Conservation (phyloP, 2,888 invertebrate species). For the Drosophila histrio region DNA sequence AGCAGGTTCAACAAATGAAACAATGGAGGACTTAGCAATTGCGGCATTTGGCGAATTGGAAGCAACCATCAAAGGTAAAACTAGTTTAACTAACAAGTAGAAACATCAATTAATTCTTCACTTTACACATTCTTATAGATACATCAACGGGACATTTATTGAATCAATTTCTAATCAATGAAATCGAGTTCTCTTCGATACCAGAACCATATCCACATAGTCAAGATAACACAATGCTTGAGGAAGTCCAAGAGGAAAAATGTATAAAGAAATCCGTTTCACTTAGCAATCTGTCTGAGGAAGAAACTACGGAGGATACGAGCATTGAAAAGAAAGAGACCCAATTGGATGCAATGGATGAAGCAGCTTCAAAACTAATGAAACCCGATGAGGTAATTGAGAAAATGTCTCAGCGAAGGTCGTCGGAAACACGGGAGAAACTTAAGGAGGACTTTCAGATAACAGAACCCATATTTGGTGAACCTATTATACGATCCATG, state of each 20-base stretch:
- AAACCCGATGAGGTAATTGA: slow-evolving; percentile 74
- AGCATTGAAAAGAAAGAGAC: neutral
- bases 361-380: slow-evolving; percentile 66
- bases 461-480: slow-evolving; percentile 60
- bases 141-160: slow-evolving; percentile 7
- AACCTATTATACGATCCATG: slow-evolving; percentile 66
- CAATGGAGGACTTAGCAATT: slow-evolving; percentile 18
- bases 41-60: neutral
- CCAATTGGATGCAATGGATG: slow-evolving; percentile 34
- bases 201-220: neutral
- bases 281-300: neutral
- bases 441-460: slow-evolving; percentile 7
- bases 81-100: no score
- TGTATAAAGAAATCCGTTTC: slow-evolving; percentile 60
- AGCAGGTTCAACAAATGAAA: slow-evolving; percentile 51
- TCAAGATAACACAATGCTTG: slow-evolving; percentile 3
- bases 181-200: slow-evolving; percentile 33
- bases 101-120: neutral
- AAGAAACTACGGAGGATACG: neutral
- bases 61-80: slow-evolving; percentile 30
- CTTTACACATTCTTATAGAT: neutral
- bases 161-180: slow-evolving; percentile 39
- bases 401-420: slow-evolving; percentile 72
- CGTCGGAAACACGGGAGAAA: slow-evolving; percentile 55
- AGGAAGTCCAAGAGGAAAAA: slow-evolving; percentile 53